Conservation (phyloP, 2,888 invertebrate genomes). For the Loripinus fragilis region DNA sequence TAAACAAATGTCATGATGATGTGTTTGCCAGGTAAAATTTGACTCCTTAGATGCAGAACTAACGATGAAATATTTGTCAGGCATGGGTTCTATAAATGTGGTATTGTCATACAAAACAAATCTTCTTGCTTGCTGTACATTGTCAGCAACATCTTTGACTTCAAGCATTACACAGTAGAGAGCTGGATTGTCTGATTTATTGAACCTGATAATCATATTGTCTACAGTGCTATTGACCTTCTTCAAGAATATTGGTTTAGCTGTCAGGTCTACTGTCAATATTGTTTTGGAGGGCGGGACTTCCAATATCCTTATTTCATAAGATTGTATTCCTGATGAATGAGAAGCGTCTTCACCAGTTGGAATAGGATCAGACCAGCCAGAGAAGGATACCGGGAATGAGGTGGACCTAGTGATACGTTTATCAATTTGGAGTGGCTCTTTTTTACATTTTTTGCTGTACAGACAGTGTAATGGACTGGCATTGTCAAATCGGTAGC, state of each 20-base stretch:
- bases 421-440: not conserved
- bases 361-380: constrained; percentile 1
- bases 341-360: not conserved
- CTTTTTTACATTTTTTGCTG: not conserved
- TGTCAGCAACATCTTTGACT: constrained; percentile 58
- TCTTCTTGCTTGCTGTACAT: constrained; percentile 46
- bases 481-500: not conserved
- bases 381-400: not conserved
- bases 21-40: constrained; percentile 52
- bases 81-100: constrained; percentile 31
- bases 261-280: not conserved
- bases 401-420: not conserved
- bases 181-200: constrained; percentile 24
- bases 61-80: constrained; percentile 15
- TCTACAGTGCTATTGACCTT: not conserved
- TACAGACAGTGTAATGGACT: not conserved
- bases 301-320: not conserved
- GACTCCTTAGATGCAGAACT: constrained; percentile 40
- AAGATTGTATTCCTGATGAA: not conserved
- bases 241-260: not conserved
- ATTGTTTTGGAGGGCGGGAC: not conserved
- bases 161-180: constrained; percentile 28
- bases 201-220: not conserved
- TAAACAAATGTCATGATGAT: constrained; percentile 41
- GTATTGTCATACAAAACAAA: constrained; percentile 59